A percentile compares a stretch with the other conserved stretches of the same genome.
These are phyloP conservation scores for Fringilla coelebs DNA, from an alignment of 2,797 vertebrate species.

Conservation along the genomic window DNA sequence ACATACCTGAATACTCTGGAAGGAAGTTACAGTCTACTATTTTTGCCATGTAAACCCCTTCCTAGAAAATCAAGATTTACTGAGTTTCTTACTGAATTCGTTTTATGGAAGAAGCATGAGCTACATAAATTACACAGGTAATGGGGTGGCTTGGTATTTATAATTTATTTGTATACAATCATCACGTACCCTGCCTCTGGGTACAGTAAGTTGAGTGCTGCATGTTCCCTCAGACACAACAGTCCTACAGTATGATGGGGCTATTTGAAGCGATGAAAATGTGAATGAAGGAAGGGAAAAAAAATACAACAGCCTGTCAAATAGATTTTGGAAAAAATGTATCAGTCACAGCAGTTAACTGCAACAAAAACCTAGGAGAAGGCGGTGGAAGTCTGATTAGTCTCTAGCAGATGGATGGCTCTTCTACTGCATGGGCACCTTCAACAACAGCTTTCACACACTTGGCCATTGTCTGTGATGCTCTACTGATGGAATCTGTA, in stretches of 20 bases:
- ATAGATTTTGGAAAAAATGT: background rate
- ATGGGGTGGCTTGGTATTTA: slow-evolving; percentile 56
- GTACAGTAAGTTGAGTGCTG: slow-evolving; percentile 20
- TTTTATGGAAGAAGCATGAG: background rate
- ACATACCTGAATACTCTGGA: background rate
- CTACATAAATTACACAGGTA: background rate
- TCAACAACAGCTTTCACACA: slow-evolving; percentile 96
- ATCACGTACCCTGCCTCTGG: background rate
- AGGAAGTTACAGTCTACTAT: background rate
- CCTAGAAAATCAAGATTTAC: background rate
- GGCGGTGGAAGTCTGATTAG: background rate
- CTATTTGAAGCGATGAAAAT: slow-evolving; percentile 27
- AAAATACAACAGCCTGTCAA: background rate
- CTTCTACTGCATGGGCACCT: slow-evolving; percentile 90
- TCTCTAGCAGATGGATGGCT: slow-evolving; percentile 88
- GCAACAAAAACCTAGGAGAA: background rate
- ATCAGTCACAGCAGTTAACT: slow-evolving; percentile 24
- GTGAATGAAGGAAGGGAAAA: background rate
- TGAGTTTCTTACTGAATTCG: background rate
- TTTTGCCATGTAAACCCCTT: background rate
- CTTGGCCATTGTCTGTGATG: slow-evolving; percentile 99
- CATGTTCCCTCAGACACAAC: slow-evolving; percentile 48
- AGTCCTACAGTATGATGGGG: slow-evolving; percentile 33
- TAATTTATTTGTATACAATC: slow-evolving; percentile 67
- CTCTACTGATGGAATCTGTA: slow-evolving; percentile 93